Percentiles rank a stretch among this genome's conserved stretches.
phyloP scores from a whole-genome alignment of 1,140 invertebrate genomes.

The Pseudomyrmex concolor region DNA sequence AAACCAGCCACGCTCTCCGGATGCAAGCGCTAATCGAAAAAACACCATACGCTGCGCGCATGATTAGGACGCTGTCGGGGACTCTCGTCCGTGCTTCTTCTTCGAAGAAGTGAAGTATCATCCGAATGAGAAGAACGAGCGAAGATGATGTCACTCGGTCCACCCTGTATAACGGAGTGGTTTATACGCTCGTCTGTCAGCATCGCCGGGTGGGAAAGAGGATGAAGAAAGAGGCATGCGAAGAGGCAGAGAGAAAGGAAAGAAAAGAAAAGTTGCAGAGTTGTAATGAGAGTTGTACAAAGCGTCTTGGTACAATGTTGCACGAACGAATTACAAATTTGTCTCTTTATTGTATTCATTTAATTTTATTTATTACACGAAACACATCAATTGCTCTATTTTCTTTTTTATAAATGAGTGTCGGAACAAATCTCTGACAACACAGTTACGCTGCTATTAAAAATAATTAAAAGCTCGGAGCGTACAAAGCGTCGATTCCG shows the following conservation, averaged over 20 bases:
- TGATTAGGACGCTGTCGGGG: neutral
- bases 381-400: too few relatives aligned
- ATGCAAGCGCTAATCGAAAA: conserved; percentile 29
- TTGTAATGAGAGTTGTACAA: conserved; percentile 15
- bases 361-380: too few relatives aligned
- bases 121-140: conserved; percentile 1
- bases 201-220: neutral
- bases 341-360: neutral
- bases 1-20: conserved; percentile 37
- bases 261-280: neutral
- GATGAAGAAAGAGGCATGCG: conserved; percentile 3
- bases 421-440: neutral
- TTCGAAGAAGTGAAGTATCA: conserved; percentile 26
- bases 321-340: neutral
- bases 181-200: conserved; percentile 48
- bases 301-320: neutral
- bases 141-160: conserved; percentile 31
- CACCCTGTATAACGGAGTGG: conserved; percentile 25
- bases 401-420: too few relatives aligned
- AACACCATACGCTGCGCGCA: neutral
- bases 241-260: conserved; percentile 20
- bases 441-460: neutral
- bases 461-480: neutral
- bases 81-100: conserved; percentile 8
- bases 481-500: neutral